Conservation (phyloP, 2,113 vertebrate species). For the Lepisosteus oculatus region DNA sequence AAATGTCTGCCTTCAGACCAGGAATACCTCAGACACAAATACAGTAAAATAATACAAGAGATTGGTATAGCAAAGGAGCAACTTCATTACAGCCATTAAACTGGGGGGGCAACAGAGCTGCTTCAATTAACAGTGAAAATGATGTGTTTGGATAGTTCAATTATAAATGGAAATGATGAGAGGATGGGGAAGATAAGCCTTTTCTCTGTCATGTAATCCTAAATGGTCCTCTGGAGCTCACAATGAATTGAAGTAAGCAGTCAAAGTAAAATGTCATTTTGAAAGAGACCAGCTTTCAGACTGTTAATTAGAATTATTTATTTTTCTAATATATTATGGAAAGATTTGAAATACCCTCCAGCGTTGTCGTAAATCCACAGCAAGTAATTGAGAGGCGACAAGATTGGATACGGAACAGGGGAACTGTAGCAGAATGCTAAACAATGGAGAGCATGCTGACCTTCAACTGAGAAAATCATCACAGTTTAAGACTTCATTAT, state of each 20-base stretch:
- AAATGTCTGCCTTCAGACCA: not conserved
- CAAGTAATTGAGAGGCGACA: slow-evolving; percentile 1
- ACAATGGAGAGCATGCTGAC: too few species aligned
- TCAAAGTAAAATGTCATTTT: slow-evolving; percentile 9
- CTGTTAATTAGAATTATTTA: slow-evolving; percentile 19
- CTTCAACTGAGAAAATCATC: too few species aligned
- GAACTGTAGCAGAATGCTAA: too few species aligned
- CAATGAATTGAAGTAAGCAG: slow-evolving; percentile 20
- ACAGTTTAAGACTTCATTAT: too few species aligned
- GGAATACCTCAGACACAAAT: not conserved
- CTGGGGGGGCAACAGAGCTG: not conserved
- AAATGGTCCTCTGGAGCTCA: slow-evolving; percentile 9
- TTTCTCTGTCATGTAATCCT: slow-evolving; percentile 1
- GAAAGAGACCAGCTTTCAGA: slow-evolving; percentile 11
- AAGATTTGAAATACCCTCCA: not conserved
- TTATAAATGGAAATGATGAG: slow-evolving; percentile 16
- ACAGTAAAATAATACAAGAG: not conserved
- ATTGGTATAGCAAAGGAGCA: too few species aligned
- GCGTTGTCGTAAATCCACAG: not conserved
- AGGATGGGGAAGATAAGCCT: not conserved
- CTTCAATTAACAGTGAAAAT: slow-evolving; percentile 3
- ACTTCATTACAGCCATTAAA: not conserved
- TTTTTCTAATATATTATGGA: not conserved
- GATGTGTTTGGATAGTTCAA: slow-evolving; percentile 11
- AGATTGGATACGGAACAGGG: slow-evolving; percentile 1